A percentile compares a stretch with the other conserved stretches of the same genome.
phyloP scores from a whole-genome alignment of 2,113 vertebrate genomes.

The Protomyctophum bolini region DNA sequence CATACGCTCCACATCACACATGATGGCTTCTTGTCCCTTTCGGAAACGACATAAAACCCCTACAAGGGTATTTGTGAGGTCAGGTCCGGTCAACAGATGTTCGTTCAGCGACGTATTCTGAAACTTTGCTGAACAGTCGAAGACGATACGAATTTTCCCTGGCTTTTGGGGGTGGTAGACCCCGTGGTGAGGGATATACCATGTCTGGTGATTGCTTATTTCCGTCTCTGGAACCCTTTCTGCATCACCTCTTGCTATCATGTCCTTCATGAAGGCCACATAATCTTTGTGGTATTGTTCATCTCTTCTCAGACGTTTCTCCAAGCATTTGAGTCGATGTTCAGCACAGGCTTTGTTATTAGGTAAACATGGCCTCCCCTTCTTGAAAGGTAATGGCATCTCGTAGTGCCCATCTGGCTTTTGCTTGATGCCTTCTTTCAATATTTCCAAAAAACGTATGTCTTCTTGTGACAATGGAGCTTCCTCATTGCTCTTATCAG shows the following conservation, averaged over 20 bases:
- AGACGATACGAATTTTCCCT: background rate
- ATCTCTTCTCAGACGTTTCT: background rate
- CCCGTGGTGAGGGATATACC: constrained; percentile 2
- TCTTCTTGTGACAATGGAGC: constrained; percentile 12
- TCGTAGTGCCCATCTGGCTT: too few species aligned
- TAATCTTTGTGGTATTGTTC: background rate
- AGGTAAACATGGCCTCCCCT: constrained; percentile 3
- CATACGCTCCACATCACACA: too few species aligned
- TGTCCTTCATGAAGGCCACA: background rate
- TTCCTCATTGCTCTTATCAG: constrained; percentile 10
- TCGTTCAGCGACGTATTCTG: background rate
- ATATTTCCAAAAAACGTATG: background rate
- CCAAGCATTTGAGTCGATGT: background rate
- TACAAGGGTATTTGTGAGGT: background rate
- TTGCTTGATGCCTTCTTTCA: constrained; percentile 12
- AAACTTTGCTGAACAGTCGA: constrained; percentile 4
- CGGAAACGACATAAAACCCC: background rate
- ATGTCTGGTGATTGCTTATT: background rate
- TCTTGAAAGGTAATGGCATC: too few species aligned
- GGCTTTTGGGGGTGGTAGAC: background rate
- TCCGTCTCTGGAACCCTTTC: constrained; percentile 9
- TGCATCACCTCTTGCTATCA: background rate
- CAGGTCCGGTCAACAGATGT: background rate
- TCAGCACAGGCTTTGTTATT: constrained; percentile 19
- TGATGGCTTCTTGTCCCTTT: constrained; percentile 9